A percentile compares a stretch with the other conserved stretches of the same genome.
phyloP scores from a whole-genome alignment of 1,140 invertebrate genomes.

The Pantala flavescens region DNA sequence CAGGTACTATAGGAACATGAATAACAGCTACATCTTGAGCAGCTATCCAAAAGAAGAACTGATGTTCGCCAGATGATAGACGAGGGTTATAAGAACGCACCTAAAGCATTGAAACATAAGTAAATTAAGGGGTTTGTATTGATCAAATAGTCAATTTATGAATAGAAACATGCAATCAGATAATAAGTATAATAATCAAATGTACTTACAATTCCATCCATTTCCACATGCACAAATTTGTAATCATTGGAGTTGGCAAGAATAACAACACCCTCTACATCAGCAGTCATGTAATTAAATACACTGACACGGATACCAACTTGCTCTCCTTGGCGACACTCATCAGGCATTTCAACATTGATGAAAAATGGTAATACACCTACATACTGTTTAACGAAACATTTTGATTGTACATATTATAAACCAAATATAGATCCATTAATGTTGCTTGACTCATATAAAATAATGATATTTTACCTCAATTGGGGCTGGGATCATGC shows the following conservation, averaged over 20 bases:
- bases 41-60: slow-evolving; percentile 81
- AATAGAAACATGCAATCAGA: neutral
- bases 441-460: neutral
- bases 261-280: slow-evolving; percentile 76
- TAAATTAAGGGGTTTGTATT: neutral
- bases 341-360: slow-evolving; percentile 81
- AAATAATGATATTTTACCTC: slow-evolving; percentile 40
- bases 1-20: slow-evolving; percentile 82
- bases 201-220: slow-evolving; percentile 67
- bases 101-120: slow-evolving; percentile 20
- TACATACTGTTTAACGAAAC: slow-evolving; percentile 46
- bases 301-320: slow-evolving; percentile 83
- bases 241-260: slow-evolving; percentile 77
- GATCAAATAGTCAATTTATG: neutral
- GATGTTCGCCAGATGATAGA: slow-evolving; percentile 82
- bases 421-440: slow-evolving; percentile 10
- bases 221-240: slow-evolving; percentile 90
- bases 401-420: neutral
- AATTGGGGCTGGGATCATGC: slow-evolving; percentile 66
- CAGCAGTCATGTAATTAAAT: slow-evolving; percentile 82
- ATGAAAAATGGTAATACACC: slow-evolving; percentile 88
- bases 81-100: slow-evolving; percentile 70
- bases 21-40: slow-evolving; percentile 69
- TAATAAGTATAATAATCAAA: neutral
- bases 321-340: slow-evolving; percentile 82